These are phyloP conservation scores for Arenicola marina DNA, from an alignment of 2,888 invertebrate species.

Conservation along the genomic window DNA sequence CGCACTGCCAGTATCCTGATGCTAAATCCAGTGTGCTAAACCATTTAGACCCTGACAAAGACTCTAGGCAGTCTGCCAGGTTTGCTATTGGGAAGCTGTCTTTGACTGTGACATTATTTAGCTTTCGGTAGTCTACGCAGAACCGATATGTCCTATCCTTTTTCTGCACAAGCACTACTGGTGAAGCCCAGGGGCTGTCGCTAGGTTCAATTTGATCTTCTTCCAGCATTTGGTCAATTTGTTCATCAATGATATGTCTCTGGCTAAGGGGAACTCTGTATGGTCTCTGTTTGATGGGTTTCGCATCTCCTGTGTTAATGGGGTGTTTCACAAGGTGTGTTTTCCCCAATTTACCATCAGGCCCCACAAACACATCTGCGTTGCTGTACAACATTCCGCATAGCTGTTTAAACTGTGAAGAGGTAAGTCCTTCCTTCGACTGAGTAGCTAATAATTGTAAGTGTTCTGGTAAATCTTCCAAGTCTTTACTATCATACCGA, in stretches of 20 bases:
- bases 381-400: background rate
- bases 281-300: slow-evolving; percentile 3
- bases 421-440: background rate
- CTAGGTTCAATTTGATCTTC: slow-evolving; percentile 10
- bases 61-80: slow-evolving; percentile 24
- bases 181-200: slow-evolving; percentile 11
- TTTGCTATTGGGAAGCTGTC: slow-evolving; percentile 30
- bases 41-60: slow-evolving; percentile 28
- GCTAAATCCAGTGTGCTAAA: slow-evolving; percentile 33
- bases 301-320: background rate
- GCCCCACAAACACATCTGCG: background rate
- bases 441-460: background rate
- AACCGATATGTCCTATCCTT: slow-evolving; percentile 20
- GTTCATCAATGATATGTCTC: background rate
- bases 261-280: background rate
- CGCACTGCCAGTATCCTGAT: slow-evolving; percentile 38
- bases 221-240: slow-evolving; percentile 7
- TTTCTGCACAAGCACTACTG: slow-evolving; percentile 23
- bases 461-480: slow-evolving; percentile 1
- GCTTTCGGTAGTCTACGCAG: slow-evolving; percentile 29
- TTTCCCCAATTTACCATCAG: background rate
- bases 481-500: background rate
- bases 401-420: background rate
- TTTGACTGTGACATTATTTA: slow-evolving; percentile 25
- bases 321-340: background rate